A percentile compares a stretch with the other conserved stretches of the same genome.
Conservation (phyloP, 2,113 vertebrate species). For the Megaleporinus macrocephalus region DNA sequence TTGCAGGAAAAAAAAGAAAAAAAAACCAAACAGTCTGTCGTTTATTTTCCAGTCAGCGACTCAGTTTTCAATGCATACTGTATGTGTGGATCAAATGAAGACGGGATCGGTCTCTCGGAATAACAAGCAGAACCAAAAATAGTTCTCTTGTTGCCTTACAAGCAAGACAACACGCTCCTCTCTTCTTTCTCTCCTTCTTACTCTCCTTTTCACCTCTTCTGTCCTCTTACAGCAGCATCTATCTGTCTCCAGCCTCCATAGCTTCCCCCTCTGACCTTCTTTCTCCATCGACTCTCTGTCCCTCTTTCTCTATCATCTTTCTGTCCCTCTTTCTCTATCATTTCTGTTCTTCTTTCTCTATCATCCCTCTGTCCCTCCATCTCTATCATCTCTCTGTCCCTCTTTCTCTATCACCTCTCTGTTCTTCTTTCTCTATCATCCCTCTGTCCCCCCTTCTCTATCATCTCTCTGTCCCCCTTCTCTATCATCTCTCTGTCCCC, state of each 20-base stretch:
- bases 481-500: no score
- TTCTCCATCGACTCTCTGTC: not conserved
- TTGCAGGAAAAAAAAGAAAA: not conserved
- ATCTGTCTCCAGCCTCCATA: no score
- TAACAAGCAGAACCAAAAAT: slow-evolving; percentile 22
- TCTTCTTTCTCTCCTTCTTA: not conserved
- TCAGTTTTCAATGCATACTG: not conserved
- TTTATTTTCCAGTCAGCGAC: not conserved
- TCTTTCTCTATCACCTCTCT: not conserved
- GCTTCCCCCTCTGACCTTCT: no score
- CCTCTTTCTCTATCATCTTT: no score
- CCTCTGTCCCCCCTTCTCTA: not conserved
- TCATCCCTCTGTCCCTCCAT: no score
- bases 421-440: not conserved
- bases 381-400: no score
- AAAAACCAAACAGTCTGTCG: no score
- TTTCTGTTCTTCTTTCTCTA: no score
- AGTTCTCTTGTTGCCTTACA: slow-evolving; percentile 13
- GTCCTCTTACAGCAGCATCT: no score
- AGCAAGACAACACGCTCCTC: not conserved
- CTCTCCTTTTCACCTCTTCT: no score
- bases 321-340: no score
- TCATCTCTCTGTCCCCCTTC: not conserved
- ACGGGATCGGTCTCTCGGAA: not conserved
- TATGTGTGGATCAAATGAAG: not conserved